Evolutionary conservation across 2,797 vertebrate species (phyloP).

Genomic region (Anas acuta): DNA sequence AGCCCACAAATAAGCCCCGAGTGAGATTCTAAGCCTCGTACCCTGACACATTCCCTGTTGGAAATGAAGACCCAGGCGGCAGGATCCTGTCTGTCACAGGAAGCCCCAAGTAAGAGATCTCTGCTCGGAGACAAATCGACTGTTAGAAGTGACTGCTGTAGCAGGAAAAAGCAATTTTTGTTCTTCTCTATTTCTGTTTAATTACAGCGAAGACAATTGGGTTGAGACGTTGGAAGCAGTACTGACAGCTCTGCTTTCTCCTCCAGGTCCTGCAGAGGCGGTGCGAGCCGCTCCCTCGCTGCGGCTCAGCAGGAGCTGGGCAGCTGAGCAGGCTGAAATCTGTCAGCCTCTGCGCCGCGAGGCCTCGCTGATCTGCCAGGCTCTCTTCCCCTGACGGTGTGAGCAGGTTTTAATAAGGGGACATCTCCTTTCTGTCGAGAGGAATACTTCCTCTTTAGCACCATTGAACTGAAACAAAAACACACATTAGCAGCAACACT

Average conservation of each 20-base stretch:
- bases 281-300: neutral
- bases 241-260: neutral
- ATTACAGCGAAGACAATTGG: neutral
- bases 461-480: neutral
- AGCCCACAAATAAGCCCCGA: neutral
- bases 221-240: neutral
- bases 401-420: neutral
- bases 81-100: neutral
- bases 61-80: neutral
- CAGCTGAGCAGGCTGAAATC: neutral
- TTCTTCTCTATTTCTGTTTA: neutral
- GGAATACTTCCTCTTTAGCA: neutral
- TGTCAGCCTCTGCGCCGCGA: neutral
- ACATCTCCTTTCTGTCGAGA: neutral
- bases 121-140: neutral
- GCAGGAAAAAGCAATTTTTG: neutral
- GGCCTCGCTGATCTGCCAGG: neutral
- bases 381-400: neutral
- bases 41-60: neutral
- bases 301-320: neutral
- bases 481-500: neutral
- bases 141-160: neutral
- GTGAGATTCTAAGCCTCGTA: neutral
- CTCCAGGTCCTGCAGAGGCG: accelerated
- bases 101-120: neutral